phyloP scores from a whole-genome alignment of 2,888 invertebrate genomes.

The Chymomyza amoena region DNA sequence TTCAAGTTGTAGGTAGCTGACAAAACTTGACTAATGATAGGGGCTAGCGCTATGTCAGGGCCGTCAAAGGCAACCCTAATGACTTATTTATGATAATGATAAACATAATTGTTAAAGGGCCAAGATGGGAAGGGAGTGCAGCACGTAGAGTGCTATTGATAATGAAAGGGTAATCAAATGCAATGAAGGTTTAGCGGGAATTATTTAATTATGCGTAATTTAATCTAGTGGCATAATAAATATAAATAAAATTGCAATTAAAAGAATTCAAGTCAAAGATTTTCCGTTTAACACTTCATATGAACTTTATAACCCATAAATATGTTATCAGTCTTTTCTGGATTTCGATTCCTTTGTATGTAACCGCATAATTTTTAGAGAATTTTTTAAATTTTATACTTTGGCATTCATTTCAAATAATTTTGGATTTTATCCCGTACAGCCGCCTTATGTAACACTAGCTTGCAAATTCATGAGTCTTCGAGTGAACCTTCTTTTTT shows the following conservation, averaged over 20 bases:
- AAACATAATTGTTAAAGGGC: neutral
- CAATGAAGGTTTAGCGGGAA: neutral
- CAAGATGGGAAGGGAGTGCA: neutral
- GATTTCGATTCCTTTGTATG: too few relatives aligned
- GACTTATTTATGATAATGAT: slow-evolving; percentile 68
- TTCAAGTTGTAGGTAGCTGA: slow-evolving; percentile 27
- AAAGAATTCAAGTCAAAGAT: too few relatives aligned
- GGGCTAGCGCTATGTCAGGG: slow-evolving; percentile 35
- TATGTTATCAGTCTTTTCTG: too few relatives aligned
- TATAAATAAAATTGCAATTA: neutral
- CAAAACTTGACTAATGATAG: slow-evolving; percentile 59
- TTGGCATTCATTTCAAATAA: too few relatives aligned
- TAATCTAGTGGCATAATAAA: neutral
- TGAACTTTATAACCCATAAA: too few relatives aligned
- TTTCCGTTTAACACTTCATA: too few relatives aligned
- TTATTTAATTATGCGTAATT: neutral
- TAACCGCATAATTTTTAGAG: too few relatives aligned
- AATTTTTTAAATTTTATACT: too few relatives aligned
- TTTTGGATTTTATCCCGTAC: too few relatives aligned
- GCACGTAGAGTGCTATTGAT: neutral
- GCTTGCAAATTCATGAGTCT: too few relatives aligned
- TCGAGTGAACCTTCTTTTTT: too few relatives aligned
- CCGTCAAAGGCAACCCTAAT: slow-evolving; percentile 49
- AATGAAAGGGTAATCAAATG: neutral
- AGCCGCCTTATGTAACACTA: too few relatives aligned